phyloP scores from a whole-genome alignment of 2,888 invertebrate species.

The Venusia cambrica region DNA sequence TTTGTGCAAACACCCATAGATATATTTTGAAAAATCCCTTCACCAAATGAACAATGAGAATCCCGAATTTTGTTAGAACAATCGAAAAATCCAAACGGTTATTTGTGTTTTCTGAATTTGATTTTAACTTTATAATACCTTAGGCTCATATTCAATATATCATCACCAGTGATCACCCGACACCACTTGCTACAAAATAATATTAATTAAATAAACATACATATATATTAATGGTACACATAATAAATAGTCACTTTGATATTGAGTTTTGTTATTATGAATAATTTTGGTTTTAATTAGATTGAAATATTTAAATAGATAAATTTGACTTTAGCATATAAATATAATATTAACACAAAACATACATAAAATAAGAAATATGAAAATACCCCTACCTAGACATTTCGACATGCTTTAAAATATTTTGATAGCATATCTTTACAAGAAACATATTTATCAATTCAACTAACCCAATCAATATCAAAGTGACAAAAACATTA shows the following conservation, averaged over 20 bases:
- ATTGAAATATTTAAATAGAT: too few species aligned
- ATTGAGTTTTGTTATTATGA: too few species aligned
- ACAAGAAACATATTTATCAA: background rate
- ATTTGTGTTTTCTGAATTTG: constrained; percentile 29
- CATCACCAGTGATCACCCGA: constrained; percentile 85
- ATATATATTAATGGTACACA: constrained; percentile 1
- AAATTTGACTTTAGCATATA: too few species aligned
- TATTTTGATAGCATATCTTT: background rate
- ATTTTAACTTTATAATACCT: too few species aligned
- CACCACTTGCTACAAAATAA: constrained; percentile 77
- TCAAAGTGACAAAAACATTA: constrained; percentile 8
- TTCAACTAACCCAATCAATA: background rate
- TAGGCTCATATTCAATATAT: constrained; percentile 89
- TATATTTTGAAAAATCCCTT: constrained; percentile 27
- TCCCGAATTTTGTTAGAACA: constrained; percentile 28
- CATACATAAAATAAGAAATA: constrained; percentile 1
- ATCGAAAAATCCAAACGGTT: constrained; percentile 24
- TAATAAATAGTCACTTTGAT: constrained; percentile 13
- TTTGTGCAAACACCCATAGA: constrained; percentile 33
- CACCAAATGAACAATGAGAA: constrained; percentile 33
- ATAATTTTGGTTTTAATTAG: too few species aligned
- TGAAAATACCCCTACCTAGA: background rate
- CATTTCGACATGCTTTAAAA: too few species aligned
- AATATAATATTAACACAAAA: too few species aligned
- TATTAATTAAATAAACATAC: constrained; percentile 30